Base-by-base conservation (phyloP, 2,113 vertebrate species). In the Chaetodon trifascialis region DNA sequence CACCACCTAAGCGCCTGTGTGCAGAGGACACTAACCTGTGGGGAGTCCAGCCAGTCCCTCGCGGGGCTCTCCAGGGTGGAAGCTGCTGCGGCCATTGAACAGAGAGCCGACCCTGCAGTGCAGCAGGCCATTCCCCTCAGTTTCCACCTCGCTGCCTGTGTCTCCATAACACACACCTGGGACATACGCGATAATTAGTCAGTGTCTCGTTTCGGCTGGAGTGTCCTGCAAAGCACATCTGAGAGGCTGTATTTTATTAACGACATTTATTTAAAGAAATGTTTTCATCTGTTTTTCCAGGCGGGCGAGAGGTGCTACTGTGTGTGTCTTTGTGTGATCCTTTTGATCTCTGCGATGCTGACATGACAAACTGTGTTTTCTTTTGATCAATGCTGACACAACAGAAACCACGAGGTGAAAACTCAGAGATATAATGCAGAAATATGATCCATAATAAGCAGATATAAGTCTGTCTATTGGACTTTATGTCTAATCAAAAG, bases 131-230 rank as follows among this genome's bases (percentile, higher is more conserved):
- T 69, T 93, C 14, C 93, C 91, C 49, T 96, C 96, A 0, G 91
- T 82, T 79, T 96, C 95, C 83, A 94, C 88, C 69, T 96, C 95
- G 12, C 93, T 92, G 80, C 92, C 87, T 2, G 93, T 85, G 78
- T 96, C 95, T 66, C 95, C 93, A 14, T 94, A 96, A 82, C 94
- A 96, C 71, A 96, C 91, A 73, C 95, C 96, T 96, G 83, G 66
- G 72, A 80, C 56, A 77, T 4, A 81, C 34, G 79, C 5, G 14
- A 78, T 58, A 81, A 86, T 72, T 68, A 86, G 60, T 86, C 82
- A 72, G 15, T 11, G 34, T 79, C 68, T 79, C 16, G n/a, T 82
- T 81, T 77, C 21, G 38, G 21, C 68, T 25, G 15, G 21, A 64
- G 9, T 49, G 25, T 66, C 7, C 10, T 16, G 38, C 8, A 19